phyloP scores from a whole-genome alignment of 2,113 vertebrate species.

The Dipodomys ordii region DNA sequence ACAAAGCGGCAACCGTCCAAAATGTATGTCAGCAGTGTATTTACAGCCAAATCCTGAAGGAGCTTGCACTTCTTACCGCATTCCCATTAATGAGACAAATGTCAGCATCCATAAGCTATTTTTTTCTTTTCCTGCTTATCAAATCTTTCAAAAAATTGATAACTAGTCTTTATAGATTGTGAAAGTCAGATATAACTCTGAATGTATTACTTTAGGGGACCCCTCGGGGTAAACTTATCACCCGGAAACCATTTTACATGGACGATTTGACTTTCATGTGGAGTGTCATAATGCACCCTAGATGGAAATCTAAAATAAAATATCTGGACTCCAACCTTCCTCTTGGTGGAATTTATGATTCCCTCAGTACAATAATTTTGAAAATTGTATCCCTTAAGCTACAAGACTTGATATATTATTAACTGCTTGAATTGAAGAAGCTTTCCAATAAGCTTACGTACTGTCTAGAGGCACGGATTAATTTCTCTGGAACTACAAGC shows the following conservation, averaged over 20 bases:
- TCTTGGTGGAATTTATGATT: constrained; percentile 88
- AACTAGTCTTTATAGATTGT: constrained; percentile 88
- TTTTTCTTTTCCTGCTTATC: constrained; percentile 82
- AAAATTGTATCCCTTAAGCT: constrained; percentile 89
- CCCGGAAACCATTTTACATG: constrained; percentile 89
- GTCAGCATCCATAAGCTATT: constrained; percentile 82
- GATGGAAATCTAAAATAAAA: constrained; percentile 91
- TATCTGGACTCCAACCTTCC: constrained; percentile 87
- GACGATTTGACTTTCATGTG: constrained; percentile 91
- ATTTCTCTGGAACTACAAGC: constrained; percentile 84
- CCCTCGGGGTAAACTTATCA: constrained; percentile 90
- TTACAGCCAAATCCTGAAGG: constrained; percentile 87
- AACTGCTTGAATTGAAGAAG: constrained; percentile 86
- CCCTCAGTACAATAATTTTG: constrained; percentile 90
- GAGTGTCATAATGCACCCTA: constrained; percentile 87
- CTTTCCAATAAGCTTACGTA: constrained; percentile 81
- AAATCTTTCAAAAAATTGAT: constrained; percentile 89
- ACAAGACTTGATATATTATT: constrained; percentile 86
- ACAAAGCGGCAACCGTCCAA: constrained; percentile 79
- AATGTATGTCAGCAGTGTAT: constrained; percentile 84
- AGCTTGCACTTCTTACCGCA: constrained; percentile 80
- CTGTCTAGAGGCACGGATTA: constrained; percentile 83
- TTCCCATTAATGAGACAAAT: constrained; percentile 89
- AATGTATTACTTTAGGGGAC: constrained; percentile 88
- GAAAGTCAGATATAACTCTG: constrained; percentile 88